phyloP scores from a whole-genome alignment of 2,888 invertebrate genomes.

The Andricus quercusramuli region DNA sequence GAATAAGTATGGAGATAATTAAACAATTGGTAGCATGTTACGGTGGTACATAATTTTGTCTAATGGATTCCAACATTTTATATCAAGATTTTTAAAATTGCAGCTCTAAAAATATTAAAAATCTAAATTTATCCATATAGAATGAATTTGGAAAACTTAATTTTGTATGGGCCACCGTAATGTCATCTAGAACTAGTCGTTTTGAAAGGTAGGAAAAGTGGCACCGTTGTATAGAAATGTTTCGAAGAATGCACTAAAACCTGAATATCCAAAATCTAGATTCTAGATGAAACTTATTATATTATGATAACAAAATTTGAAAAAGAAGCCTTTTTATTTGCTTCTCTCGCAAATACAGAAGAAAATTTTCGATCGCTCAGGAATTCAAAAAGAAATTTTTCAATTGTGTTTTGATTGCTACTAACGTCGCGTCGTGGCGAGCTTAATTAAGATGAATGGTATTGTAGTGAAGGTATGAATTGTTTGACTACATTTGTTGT shows the following conservation, averaged over 20 bases:
- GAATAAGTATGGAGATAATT: background rate
- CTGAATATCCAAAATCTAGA: constrained; percentile 10
- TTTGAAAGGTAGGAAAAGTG: background rate
- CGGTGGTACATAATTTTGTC: background rate
- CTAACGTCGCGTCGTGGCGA: background rate
- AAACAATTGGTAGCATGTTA: background rate
- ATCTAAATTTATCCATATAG: background rate
- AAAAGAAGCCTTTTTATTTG: background rate
- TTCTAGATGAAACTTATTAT: background rate
- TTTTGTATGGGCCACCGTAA: background rate
- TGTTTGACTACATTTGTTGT: background rate
- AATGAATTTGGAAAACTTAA: background rate
- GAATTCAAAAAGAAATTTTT: background rate
- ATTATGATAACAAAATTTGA: background rate
- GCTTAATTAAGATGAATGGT: background rate
- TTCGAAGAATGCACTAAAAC: constrained; percentile 14
- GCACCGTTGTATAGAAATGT: constrained; percentile 5
- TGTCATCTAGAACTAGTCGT: constrained; percentile 4
- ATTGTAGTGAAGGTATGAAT: background rate
- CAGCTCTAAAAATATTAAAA: background rate
- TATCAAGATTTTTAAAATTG: background rate
- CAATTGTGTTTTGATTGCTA: background rate
- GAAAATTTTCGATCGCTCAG: background rate
- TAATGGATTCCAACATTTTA: background rate
- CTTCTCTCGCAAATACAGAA: background rate